phyloP scores from a whole-genome alignment of 53 echinoderm and acorn worm species.

The Holothuria leucospilota region DNA sequence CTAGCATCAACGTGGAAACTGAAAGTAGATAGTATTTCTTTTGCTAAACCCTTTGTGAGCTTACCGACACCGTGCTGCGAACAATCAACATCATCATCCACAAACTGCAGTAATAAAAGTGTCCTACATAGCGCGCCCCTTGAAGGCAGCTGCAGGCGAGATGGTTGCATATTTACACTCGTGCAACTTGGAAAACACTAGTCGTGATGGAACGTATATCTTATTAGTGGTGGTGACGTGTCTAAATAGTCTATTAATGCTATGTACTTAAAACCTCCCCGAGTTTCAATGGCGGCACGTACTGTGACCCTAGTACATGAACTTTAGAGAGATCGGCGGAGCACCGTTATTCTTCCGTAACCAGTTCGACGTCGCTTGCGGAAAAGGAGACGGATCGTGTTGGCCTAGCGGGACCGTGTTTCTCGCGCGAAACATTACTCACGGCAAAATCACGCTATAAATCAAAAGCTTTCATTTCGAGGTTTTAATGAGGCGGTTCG shows the following conservation, averaged over 20 bases:
- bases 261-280: not conserved
- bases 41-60: no score
- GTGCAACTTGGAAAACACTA: conserved; percentile 25
- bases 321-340: conserved; percentile 10
- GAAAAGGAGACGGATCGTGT: not conserved
- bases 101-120: conserved; percentile 31
- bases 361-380: not conserved
- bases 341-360: conserved; percentile 27
- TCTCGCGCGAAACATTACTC: conserved; percentile 35
- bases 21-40: no score
- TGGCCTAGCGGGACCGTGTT: conserved; percentile 37
- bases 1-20: no score
- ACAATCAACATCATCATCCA: no score
- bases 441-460: conserved; percentile 42
- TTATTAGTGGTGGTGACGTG: conserved; percentile 15
- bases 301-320: conserved; percentile 26
- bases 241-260: conserved; percentile 35
- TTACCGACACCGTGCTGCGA: no score
- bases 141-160: conserved; percentile 35
- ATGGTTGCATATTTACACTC: conserved; percentile 44
- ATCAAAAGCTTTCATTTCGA: conserved; percentile 26
- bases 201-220: conserved; percentile 41
- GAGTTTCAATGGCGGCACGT: not conserved
- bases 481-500: conserved; percentile 45
- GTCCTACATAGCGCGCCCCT: conserved; percentile 26